These are phyloP conservation scores for Varanus salvator DNA, from an alignment of 2,113 vertebrate genomes.

Conservation along the genomic window DNA sequence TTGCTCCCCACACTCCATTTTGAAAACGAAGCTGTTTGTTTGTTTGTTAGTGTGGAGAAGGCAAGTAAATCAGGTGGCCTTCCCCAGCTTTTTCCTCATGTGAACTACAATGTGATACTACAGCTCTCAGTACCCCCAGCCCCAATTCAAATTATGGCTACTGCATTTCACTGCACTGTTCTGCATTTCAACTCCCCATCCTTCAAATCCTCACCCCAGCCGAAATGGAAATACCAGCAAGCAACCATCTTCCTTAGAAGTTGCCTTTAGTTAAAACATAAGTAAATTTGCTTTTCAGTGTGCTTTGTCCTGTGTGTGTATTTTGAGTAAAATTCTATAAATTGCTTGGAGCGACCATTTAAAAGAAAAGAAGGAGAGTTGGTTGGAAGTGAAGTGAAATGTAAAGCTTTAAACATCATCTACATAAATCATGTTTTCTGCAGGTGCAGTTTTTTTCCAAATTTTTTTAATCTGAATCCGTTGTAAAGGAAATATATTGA, in stretches of 20 bases:
- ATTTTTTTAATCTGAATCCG: not conserved
- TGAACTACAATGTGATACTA: too few species aligned
- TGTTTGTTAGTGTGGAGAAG: not conserved
- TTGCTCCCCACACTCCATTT: not conserved
- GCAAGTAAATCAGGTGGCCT: not conserved
- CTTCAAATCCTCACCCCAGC: not conserved
- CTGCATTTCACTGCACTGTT: not conserved
- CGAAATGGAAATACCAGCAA: not conserved
- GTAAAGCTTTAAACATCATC: not conserved
- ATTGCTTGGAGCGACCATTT: not conserved
- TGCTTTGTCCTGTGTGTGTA: not conserved
- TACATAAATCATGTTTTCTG: not conserved
- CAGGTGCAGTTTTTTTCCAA: not conserved
- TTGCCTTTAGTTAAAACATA: not conserved
- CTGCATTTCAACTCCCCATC: not conserved
- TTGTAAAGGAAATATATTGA: not conserved
- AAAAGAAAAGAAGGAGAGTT: not conserved
- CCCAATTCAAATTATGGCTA: not conserved
- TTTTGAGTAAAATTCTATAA: not conserved
- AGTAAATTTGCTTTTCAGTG: not conserved
- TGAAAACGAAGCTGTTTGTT: not conserved
- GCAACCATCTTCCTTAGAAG: not conserved
- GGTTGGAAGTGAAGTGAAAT: not conserved
- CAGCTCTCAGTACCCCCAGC: too few species aligned
- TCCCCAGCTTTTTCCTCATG: too few species aligned